Conservation (phyloP, 2,888 invertebrate species). For the Labia minor region DNA sequence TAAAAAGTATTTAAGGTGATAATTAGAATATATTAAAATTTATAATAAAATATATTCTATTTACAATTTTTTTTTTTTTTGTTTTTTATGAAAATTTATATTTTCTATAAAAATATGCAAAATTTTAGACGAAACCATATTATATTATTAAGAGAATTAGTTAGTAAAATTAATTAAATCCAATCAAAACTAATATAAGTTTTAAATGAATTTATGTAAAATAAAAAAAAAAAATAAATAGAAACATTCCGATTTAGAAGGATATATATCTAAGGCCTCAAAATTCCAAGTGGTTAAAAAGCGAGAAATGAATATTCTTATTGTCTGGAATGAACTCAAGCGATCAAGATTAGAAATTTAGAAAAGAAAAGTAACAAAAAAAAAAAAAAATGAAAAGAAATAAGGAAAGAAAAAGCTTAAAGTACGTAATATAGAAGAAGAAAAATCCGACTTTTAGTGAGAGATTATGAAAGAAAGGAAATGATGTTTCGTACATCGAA, state of each 20-base stretch:
- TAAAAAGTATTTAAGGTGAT: too few relatives aligned
- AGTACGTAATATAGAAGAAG: slow-evolving; percentile 2
- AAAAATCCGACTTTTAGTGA: background rate
- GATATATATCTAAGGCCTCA: too few relatives aligned
- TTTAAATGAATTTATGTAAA: slow-evolving; percentile 3
- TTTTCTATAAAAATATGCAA: too few relatives aligned
- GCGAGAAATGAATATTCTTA: slow-evolving; percentile 21
- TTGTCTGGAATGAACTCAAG: background rate
- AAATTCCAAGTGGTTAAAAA: slow-evolving; percentile 16
- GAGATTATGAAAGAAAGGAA: slow-evolving; percentile 14
- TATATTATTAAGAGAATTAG: too few relatives aligned
- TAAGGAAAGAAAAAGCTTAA: background rate
- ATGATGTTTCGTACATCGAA: background rate
- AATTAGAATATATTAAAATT: too few relatives aligned
- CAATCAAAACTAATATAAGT: background rate
- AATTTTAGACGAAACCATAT: too few relatives aligned
- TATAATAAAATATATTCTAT: too few relatives aligned
- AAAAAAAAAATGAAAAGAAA: slow-evolving; percentile 15
- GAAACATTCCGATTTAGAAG: background rate
- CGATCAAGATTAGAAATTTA: slow-evolving; percentile 14
- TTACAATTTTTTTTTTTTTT: too few relatives aligned
- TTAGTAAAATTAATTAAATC: slow-evolving; percentile 13
- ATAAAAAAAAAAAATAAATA: too few relatives aligned
- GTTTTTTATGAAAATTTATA: too few relatives aligned
- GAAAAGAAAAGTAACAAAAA: too few relatives aligned